These are phyloP conservation scores for Aporophyla lueneburgensis DNA, from an alignment of 2,888 invertebrate species.

Conservation along the genomic window DNA sequence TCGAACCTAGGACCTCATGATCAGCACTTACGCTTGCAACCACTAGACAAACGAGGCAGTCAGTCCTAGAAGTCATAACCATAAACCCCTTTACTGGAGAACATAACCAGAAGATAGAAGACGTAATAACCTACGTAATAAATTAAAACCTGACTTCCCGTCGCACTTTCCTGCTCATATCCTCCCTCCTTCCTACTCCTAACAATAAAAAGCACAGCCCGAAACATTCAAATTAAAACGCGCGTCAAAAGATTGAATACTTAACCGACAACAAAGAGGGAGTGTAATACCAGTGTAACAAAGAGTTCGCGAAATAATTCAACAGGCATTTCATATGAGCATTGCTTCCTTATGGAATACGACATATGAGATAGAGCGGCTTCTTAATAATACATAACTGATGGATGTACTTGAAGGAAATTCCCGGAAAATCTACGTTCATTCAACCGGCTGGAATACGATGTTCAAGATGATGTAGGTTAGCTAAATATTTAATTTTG, in stretches of 20 bases:
- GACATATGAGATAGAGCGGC: slow-evolving; percentile 55
- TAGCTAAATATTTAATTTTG: background rate
- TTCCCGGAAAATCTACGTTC: slow-evolving; percentile 49
- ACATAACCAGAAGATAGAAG: background rate
- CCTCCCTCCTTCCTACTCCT: too few relatives aligned
- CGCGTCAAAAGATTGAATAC: slow-evolving; percentile 56
- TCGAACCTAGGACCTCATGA: too few relatives aligned
- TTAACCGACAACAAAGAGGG: slow-evolving; percentile 59
- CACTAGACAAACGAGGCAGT: too few relatives aligned
- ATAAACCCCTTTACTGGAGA: too few relatives aligned
- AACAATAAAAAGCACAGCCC: slow-evolving; percentile 1
- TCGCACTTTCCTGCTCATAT: background rate
- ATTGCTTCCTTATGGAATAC: slow-evolving; percentile 65
- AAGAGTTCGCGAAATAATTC: slow-evolving; percentile 65
- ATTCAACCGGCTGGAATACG: slow-evolving; percentile 26
- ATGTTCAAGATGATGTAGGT: slow-evolving; percentile 4
- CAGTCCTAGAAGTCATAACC: too few relatives aligned
- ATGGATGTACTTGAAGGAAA: slow-evolving; percentile 53
- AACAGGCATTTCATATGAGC: slow-evolving; percentile 68
- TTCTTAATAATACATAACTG: slow-evolving; percentile 67
- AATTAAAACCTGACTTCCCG: background rate
- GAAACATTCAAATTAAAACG: slow-evolving; percentile 59
- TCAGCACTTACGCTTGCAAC: too few relatives aligned
- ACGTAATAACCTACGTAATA: background rate
- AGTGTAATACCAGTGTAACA: slow-evolving; percentile 53